Base-by-base conservation (phyloP, 1,140 invertebrate species). In the Aplysia californica region DNA sequence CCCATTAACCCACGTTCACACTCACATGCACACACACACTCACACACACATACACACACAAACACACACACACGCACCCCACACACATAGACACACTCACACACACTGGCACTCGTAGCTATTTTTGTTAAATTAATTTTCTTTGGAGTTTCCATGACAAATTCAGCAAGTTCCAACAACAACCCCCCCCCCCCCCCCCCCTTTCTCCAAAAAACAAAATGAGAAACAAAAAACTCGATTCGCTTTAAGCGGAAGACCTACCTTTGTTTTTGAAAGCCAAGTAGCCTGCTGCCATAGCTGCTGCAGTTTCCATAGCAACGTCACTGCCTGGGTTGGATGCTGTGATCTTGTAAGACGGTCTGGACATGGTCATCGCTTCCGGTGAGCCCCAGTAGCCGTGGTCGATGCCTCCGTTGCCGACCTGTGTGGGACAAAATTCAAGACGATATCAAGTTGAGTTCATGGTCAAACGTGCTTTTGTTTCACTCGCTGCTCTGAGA, bases 251-350 rank as follows among this genome's bases (percentile, higher is more conserved):
- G 29, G 33, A 23, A 23, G 5, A 70, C 70, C 61, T 26, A 84
- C 84, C 80, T 78, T 67, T 79, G 15, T 56, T 85, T 73, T 92
- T 91, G 18, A 93, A 89, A 15, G 92, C 90, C 29, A 91, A 89
- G 38, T 91, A 86, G 0, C 92, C 92, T 41, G 88, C 88, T 2
- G 93, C 91, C 2, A 93, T 85, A 3, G 93, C 92, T 5, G 93
- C 93, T 0, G 93, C 91, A 0, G 92, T 92, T 84, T 94, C 93
- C 3, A 91, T 92, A 3, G 93, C 92, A 15, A 94, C 80, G 81
- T 94, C 93, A 20, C 92, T 92, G 56, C 93, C 93, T 90, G 83
- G 77, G 79, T n/a, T n/a, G n/a, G n/a, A n/a, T n/a, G n/a, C n/a
- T n/a, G n/a, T n/a, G n/a, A n/a, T n/a, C n/a, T n/a, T n/a, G n/a